These are phyloP conservation scores for Leptinotarsa tumamoca DNA, from an alignment of 2,888 invertebrate species.

Conservation along the genomic window DNA sequence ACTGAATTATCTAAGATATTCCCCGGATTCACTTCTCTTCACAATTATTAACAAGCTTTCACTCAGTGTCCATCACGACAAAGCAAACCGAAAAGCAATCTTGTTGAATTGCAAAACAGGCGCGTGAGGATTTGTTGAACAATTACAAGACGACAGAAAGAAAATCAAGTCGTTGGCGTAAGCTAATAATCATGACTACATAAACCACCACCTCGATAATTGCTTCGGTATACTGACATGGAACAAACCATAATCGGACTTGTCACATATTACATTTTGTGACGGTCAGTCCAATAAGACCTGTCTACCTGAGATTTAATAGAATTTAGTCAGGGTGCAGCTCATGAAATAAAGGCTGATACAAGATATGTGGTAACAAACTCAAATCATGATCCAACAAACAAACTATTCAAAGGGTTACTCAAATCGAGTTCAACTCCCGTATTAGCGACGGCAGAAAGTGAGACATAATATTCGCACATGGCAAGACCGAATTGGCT, in stretches of 20 bases:
- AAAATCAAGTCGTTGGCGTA: constrained; percentile 21
- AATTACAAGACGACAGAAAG: constrained; percentile 13
- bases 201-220: constrained; percentile 52
- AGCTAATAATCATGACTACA: constrained; percentile 39
- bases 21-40: too few relatives aligned
- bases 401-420: too few relatives aligned
- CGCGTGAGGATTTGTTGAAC: constrained; percentile 13
- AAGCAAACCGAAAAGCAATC: background rate
- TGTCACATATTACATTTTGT: constrained; percentile 58
- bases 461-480: too few relatives aligned
- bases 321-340: constrained; percentile 34
- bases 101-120: background rate
- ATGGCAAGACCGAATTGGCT: too few relatives aligned
- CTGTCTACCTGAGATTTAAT: constrained; percentile 52
- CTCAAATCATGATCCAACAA: too few relatives aligned
- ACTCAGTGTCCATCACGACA: background rate
- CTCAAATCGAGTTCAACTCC: too few relatives aligned
- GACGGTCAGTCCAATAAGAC: constrained; percentile 52
- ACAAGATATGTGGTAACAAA: too few relatives aligned
- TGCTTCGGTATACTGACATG: constrained; percentile 50
- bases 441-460: too few relatives aligned
- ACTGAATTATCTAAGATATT: too few relatives aligned
- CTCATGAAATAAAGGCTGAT: constrained; percentile 11
- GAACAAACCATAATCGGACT: constrained; percentile 58
- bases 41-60: background rate